phyloP scores from a whole-genome alignment of 2,888 invertebrate genomes.

The Actias luna region DNA sequence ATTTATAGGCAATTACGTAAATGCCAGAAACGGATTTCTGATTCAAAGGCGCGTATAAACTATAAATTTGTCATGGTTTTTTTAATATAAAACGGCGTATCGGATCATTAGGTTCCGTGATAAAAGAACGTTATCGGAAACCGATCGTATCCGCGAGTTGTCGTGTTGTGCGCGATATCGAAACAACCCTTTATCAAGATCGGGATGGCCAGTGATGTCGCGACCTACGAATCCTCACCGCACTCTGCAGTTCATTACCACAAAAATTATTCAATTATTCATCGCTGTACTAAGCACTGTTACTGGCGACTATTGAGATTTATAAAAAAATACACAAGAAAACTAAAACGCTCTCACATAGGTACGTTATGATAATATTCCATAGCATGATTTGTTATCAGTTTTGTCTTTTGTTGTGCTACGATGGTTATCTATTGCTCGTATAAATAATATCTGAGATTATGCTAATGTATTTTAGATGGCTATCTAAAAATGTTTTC shows the following conservation, averaged over 20 bases:
- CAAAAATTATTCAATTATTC: constrained; percentile 68
- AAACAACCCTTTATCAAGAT: constrained; percentile 77
- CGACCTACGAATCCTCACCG: constrained; percentile 41
- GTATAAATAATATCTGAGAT: no score
- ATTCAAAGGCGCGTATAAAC: constrained; percentile 19
- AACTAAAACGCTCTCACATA: neutral
- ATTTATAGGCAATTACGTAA: constrained; percentile 12
- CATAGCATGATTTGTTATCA: no score
- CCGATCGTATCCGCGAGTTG: constrained; percentile 55
- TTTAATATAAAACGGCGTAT: constrained; percentile 22
- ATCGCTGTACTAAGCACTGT: constrained; percentile 38
- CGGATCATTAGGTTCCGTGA: constrained; percentile 59
- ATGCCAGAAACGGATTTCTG: constrained; percentile 22
- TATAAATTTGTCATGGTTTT: constrained; percentile 19
- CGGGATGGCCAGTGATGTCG: constrained; percentile 63
- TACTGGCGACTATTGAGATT: constrained; percentile 18
- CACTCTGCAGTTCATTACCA: constrained; percentile 61
- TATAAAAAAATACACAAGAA: neutral
- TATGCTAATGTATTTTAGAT: no score
- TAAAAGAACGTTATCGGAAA: constrained; percentile 68
- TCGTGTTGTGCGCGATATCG: constrained; percentile 57
- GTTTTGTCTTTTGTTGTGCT: no score
- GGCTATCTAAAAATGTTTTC: no score
- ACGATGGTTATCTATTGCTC: no score
- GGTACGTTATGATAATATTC: no score